phyloP scores from a whole-genome alignment of 64 coral and sea anemone species.

The Montipora cactus region DNA sequence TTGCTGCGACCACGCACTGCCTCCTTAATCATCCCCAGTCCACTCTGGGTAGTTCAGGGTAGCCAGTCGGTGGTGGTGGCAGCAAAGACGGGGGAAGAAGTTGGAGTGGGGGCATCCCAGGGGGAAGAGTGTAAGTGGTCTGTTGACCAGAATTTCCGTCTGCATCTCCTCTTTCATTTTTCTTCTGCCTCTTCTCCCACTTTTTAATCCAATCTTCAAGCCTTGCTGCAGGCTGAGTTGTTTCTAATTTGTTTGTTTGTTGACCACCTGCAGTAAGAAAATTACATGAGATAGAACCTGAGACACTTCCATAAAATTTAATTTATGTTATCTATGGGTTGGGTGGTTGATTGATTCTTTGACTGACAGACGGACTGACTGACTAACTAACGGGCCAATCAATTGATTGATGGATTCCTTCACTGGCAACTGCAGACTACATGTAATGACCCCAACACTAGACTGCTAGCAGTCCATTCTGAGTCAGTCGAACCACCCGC shows the following conservation, averaged over 20 bases:
- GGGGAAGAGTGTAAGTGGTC: constrained; percentile 59
- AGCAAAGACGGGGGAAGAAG: constrained; percentile 85
- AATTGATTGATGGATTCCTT: no score
- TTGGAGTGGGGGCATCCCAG: constrained; percentile 75
- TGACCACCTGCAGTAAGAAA: not conserved
- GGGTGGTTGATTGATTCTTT: no score
- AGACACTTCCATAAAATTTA: no score
- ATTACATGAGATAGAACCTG: no score
- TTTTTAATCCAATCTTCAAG: constrained; percentile 84
- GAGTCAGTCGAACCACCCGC: no score
- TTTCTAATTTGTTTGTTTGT: not conserved
- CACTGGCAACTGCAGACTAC: no score
- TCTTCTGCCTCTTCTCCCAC: constrained; percentile 80
- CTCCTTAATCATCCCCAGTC: constrained; percentile 78
- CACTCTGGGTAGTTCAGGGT: constrained; percentile 62
- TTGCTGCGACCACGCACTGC: not conserved
- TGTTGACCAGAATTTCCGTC: constrained; percentile 19
- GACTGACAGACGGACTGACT: no score
- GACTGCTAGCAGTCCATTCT: no score
- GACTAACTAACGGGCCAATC: no score
- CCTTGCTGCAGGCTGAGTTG: constrained; percentile 35
- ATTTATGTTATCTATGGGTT: no score
- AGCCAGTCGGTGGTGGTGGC: constrained; percentile 86
- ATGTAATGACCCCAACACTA: no score
- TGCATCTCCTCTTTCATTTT: constrained; percentile 51